Evolutionary conservation across 2,113 vertebrate genomes (phyloP).

Genomic region (Colinus virginianus): DNA sequence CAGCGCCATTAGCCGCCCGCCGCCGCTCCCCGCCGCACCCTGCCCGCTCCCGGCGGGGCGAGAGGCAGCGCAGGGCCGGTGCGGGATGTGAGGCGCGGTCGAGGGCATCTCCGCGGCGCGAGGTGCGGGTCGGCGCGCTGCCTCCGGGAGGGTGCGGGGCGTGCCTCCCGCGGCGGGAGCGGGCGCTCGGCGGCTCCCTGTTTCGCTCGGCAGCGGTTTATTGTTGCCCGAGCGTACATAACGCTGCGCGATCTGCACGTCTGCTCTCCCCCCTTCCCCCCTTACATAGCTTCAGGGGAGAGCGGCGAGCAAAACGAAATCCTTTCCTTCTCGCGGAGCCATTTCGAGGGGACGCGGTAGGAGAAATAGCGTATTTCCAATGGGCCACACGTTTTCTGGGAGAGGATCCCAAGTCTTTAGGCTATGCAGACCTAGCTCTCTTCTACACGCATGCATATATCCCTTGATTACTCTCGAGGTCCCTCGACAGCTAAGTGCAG

Average conservation of each 20-base stretch:
- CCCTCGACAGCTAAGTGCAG: neutral
- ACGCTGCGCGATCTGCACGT: constrained; percentile 27
- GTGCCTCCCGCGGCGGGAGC: constrained; percentile 8
- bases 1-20: constrained; percentile 19
- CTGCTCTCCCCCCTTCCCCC: neutral
- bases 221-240: constrained; percentile 16
- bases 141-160: constrained; percentile 37
- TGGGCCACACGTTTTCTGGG: neutral
- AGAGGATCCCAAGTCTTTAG: neutral
- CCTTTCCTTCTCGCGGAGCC: neutral
- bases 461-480: neutral
- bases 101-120: neutral
- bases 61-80: neutral
- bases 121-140: constrained; percentile 50
- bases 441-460: neutral
- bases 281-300: neutral
- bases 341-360: neutral
- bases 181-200: neutral
- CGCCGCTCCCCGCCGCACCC: neutral
- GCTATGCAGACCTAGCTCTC: neutral
- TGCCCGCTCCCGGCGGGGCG: neutral
- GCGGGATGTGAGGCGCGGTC: neutral
- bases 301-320: neutral
- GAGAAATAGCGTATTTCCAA: neutral
- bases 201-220: neutral